A percentile compares a stretch with the other conserved stretches of the same genome.
Evolutionary conservation across 2,113 vertebrate species (phyloP).

Genomic region (Menidia beryllina): DNA sequence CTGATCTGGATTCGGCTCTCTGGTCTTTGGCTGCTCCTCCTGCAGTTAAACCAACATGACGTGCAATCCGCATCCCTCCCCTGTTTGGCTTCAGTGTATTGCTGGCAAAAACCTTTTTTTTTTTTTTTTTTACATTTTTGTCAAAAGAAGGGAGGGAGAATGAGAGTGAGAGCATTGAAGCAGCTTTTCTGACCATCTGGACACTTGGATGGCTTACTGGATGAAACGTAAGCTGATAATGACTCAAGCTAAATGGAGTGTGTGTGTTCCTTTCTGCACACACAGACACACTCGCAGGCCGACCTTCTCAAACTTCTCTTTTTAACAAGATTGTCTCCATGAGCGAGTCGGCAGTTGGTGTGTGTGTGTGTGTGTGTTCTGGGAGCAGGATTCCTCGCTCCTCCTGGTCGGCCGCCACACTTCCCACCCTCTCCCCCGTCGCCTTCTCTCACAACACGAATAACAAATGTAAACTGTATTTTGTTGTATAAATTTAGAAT

Average conservation of each 20-base stretch:
- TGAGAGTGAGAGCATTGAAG: conserved; percentile 62
- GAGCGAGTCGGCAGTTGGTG: conserved; percentile 62
- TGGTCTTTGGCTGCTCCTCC: conserved; percentile 46
- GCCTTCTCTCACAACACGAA: conserved; percentile 15
- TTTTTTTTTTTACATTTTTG: conserved; percentile 43
- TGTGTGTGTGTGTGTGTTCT: conserved; percentile 61
- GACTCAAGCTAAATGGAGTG: conserved; percentile 74
- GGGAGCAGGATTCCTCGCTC: conserved; percentile 62
- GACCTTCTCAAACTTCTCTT: conserved; percentile 66
- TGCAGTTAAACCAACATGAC: conserved; percentile 61
- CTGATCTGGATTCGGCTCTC: conserved; percentile 51
- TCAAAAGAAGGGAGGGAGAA: conserved; percentile 47
- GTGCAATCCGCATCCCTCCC: conserved; percentile 54
- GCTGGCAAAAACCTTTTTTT: conserved; percentile 66
- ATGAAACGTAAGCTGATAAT: conserved; percentile 81
- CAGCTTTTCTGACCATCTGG: conserved; percentile 85
- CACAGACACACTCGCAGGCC: conserved; percentile 29
- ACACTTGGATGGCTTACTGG: conserved; percentile 78
- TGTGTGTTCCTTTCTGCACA: conserved; percentile 36
- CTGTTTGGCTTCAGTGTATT: conserved; percentile 59
- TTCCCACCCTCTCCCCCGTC: conserved; percentile 26
- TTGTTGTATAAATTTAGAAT: conserved; percentile 74
- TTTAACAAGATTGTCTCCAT: conserved; percentile 77
- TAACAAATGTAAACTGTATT: conserved; percentile 55
- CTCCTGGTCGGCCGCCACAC: conserved; percentile 37